Percentiles rank a stretch among this genome's conserved stretches.
phyloP scores from a whole-genome alignment of 2,113 vertebrate genomes.

The Philantomba maxwellii region DNA sequence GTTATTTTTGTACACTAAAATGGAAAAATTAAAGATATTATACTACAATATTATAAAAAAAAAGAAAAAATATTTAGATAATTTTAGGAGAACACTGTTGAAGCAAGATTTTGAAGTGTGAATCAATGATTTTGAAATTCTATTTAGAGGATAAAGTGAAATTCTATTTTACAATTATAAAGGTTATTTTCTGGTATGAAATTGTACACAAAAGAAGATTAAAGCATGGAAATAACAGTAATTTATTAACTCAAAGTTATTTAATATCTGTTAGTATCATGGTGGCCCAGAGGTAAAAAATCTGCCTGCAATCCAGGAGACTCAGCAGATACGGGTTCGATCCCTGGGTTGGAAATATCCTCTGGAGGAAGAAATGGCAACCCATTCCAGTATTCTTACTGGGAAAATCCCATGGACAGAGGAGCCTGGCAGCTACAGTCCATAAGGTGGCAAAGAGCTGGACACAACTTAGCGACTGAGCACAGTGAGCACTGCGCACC shows the following conservation, averaged over 20 bases:
- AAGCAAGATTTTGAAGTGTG: not conserved
- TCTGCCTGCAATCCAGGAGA: not conserved
- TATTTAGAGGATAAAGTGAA: not conserved
- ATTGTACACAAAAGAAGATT: not conserved
- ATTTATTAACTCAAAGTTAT: not conserved
- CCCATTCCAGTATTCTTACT: not conserved
- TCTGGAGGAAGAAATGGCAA: not conserved
- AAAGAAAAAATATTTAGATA: not conserved
- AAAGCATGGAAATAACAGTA: not conserved
- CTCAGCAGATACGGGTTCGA: not conserved
- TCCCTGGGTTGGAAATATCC: not conserved
- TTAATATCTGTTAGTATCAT: not conserved
- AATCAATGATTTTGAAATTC: not conserved
- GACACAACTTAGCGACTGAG: accelerated
- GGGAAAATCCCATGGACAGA: not conserved
- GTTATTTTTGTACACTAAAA: not conserved
- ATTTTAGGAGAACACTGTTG: not conserved
- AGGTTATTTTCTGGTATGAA: not conserved
- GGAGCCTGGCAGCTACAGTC: not conserved
- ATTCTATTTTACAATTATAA: not conserved
- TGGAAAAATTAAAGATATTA: not conserved
- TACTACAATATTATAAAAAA: not conserved
- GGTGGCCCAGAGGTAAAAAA: not conserved
- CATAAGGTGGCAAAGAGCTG: not conserved
- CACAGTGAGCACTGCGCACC: accelerated